Conservation (phyloP, 2,797 vertebrate genomes). For the Diceros bicornis region DNA sequence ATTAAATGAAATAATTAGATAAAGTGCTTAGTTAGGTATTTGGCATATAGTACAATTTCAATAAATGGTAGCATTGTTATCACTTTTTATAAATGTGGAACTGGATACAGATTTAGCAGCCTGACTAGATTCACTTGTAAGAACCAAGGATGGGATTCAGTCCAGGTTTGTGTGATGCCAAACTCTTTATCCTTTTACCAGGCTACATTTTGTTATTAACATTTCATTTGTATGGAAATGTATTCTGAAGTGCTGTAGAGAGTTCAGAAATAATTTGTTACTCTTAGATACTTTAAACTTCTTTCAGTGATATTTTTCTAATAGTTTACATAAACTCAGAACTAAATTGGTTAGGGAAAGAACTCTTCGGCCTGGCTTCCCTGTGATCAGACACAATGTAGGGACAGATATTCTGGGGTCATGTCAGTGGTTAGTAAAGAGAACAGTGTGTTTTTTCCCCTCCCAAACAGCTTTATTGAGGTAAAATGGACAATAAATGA, state of each 20-base stretch:
- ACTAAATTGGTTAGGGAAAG: constrained; percentile 43
- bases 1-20: constrained; percentile 57
- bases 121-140: constrained; percentile 57
- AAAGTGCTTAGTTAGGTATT: constrained; percentile 50
- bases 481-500: constrained; percentile 46
- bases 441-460: background rate
- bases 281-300: constrained; percentile 59
- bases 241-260: constrained; percentile 49
- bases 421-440: constrained; percentile 58
- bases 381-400: constrained; percentile 39
- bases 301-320: constrained; percentile 46
- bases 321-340: constrained; percentile 57
- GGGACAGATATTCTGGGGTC: constrained; percentile 19
- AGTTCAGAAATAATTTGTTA: constrained; percentile 70
- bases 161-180: constrained; percentile 55
- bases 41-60: constrained; percentile 28
- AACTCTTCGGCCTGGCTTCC: constrained; percentile 24
- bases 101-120: constrained; percentile 49
- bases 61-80: constrained; percentile 39
- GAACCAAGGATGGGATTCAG: constrained; percentile 37
- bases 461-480: constrained; percentile 20
- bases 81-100: constrained; percentile 68
- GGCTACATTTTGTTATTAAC: constrained; percentile 57
- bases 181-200: constrained; percentile 54
- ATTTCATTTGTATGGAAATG: constrained; percentile 64